Evolutionary conservation across 1,140 invertebrate species (phyloP).

Genomic region (Pemphigus obesinymphae): DNA sequence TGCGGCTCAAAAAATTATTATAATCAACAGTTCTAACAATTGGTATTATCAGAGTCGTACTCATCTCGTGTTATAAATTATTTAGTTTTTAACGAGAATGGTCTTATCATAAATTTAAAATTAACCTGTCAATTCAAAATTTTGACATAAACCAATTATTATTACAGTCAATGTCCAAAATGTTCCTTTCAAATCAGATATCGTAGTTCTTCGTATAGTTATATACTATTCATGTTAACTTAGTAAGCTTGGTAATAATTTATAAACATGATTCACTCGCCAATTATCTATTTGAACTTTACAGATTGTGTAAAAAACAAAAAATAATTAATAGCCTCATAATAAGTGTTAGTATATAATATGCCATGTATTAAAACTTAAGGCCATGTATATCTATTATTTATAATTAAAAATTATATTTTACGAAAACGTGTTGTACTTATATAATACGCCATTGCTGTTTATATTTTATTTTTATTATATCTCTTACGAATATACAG

Average conservation of each 20-base stretch:
- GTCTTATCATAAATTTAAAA: not conserved
- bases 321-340: no score
- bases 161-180: not conserved
- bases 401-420: no score
- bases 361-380: no score
- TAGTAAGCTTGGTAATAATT: not conserved
- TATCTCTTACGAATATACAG: no score
- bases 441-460: no score
- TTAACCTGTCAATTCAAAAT: slow-evolving; percentile 4
- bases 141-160: not conserved
- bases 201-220: not conserved
- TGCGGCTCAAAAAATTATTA: not conserved
- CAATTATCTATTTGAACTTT: no score
- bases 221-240: not conserved
- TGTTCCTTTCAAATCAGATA: not conserved
- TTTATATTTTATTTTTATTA: no score
- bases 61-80: not conserved
- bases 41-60: not conserved
- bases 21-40: not conserved
- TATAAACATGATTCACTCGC: not conserved
- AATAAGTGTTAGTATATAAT: no score
- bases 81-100: not conserved
- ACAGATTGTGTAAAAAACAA: no score
- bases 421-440: no score
- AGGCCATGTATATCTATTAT: no score